Conservation (phyloP, 2,888 invertebrate genomes). For the Eupelmus urozonus region DNA sequence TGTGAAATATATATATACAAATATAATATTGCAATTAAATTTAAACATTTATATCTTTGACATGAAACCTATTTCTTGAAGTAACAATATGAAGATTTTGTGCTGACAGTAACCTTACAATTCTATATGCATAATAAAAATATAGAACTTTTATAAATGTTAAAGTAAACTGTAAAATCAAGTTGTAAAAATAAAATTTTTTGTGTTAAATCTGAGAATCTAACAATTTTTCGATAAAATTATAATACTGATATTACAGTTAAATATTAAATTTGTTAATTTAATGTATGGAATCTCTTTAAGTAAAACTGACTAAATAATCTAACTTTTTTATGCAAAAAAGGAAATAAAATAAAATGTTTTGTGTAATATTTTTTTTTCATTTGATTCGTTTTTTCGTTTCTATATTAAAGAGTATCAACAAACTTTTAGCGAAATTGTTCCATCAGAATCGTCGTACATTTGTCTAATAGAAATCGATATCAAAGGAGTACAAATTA, state of each 20-base stretch:
- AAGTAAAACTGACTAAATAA: slow-evolving; percentile 6
- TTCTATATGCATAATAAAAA: not conserved
- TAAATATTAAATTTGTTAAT: slow-evolving; percentile 20
- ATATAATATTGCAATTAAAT: slow-evolving; percentile 7
- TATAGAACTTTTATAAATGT: not conserved
- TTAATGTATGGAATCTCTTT: slow-evolving; percentile 24
- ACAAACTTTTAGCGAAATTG: slow-evolving; percentile 43
- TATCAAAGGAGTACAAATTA: slow-evolving; percentile 63
- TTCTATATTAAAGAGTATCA: slow-evolving; percentile 39
- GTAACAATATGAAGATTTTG: slow-evolving; percentile 26
- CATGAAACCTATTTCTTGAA: slow-evolving; percentile 7
- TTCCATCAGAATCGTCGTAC: slow-evolving; percentile 46
- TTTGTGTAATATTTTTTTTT: slow-evolving; percentile 26
- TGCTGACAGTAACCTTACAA: slow-evolving; percentile 2
- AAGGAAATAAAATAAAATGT: slow-evolving; percentile 38
- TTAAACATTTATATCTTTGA: not conserved
- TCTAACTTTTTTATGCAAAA: slow-evolving; percentile 35
- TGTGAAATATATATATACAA: slow-evolving; percentile 22
- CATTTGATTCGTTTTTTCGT: slow-evolving; percentile 48
- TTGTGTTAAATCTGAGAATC: slow-evolving; percentile 1
- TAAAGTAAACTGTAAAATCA: slow-evolving; percentile 24
- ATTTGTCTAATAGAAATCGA: slow-evolving; percentile 56
- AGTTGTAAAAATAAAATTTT: slow-evolving; percentile 16
- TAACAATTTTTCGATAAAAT: slow-evolving; percentile 5
- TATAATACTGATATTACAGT: slow-evolving; percentile 44